Base-by-base conservation (phyloP, 2,888 invertebrate genomes). In the Euzophera pinguis region DNA sequence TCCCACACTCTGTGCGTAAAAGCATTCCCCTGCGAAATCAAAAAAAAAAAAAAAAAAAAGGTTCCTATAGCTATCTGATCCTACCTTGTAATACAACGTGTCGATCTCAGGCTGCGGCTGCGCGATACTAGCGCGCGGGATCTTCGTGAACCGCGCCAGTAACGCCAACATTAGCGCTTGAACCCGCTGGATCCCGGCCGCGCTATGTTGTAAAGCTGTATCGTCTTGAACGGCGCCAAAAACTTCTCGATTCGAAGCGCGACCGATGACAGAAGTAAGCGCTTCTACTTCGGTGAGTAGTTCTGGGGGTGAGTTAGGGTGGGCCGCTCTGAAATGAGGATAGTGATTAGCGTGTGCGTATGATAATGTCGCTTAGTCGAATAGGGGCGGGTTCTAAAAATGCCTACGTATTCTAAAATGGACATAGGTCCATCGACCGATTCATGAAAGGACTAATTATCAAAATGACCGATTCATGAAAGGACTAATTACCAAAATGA, bases 91-190 rank as follows among this genome's bases (percentile, higher is more conserved):
- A 56, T 84, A 80, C 0, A 78, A 61, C 4, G 71, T 67, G 47
- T 68, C 61, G 17, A 68, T 67, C 13, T 14, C 8, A n/a, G 51
- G 65, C 61, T 12, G 62, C 59, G 2, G 54, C 69, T 59, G 63
- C 9, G 32, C 14, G 22, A 32, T 32, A 14, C 39, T 16, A 12
- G 42, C 49, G n/a, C 42, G 12, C 67, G 71, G 81, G 61, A 71
- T 90, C 61, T 58, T 90, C 89, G 57, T 85, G 73, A 96, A 97
- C 56, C 95, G 92, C 3, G 94, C 93, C 58, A 97, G 90, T 49
- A 97, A 87, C 0, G 93, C 92, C 53, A 97, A 78, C 93, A 96
- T 94, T 38, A 96, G 90, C 59, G 93, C 92, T 69, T 95, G 95
- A 55, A 97, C 86, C 1, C 96, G 91, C 64, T 91, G 92, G 12